Evolutionary conservation across 2,888 invertebrate genomes (phyloP).

Genomic region (Andrena trimmerana): DNA sequence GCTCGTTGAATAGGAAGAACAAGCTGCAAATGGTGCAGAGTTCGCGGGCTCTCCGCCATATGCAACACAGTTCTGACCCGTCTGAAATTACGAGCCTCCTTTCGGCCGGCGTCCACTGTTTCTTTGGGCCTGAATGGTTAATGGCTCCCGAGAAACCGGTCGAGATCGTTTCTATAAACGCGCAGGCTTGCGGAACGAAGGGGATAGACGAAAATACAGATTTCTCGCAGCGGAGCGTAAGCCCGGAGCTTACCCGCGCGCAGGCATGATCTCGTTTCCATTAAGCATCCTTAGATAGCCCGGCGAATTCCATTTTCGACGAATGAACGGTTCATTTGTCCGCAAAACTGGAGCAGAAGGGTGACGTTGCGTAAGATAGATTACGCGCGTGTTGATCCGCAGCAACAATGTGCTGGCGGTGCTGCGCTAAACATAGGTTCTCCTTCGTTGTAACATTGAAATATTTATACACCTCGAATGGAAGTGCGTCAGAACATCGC

Average conservation of each 20-base stretch:
- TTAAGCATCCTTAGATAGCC: conserved; percentile 22
- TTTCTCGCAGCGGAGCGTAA: background rate
- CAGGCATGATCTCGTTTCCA: background rate
- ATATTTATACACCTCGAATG: conserved; percentile 49
- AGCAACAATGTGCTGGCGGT: conserved; percentile 18
- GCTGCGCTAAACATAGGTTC: conserved; percentile 36
- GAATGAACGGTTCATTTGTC: conserved; percentile 51
- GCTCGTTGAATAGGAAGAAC: conserved; percentile 7
- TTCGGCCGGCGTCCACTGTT: background rate
- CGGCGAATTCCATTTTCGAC: conserved; percentile 38
- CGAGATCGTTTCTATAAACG: background rate
- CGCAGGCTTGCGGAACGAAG: no score
- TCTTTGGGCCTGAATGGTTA: background rate
- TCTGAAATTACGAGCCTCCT: background rate
- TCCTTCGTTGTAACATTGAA: conserved; percentile 40
- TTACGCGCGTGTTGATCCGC: conserved; percentile 44
- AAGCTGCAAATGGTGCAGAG: background rate
- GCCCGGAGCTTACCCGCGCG: background rate
- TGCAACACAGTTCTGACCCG: background rate
- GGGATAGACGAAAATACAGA: background rate
- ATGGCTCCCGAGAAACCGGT: background rate
- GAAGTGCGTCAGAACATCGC: conserved; percentile 12
- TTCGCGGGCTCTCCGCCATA: background rate
- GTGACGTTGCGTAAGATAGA: conserved; percentile 58
- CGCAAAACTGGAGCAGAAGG: conserved; percentile 52